Evolutionary conservation across 2,888 invertebrate species (phyloP).

Genomic region (Drosophila nigricruria): DNA sequence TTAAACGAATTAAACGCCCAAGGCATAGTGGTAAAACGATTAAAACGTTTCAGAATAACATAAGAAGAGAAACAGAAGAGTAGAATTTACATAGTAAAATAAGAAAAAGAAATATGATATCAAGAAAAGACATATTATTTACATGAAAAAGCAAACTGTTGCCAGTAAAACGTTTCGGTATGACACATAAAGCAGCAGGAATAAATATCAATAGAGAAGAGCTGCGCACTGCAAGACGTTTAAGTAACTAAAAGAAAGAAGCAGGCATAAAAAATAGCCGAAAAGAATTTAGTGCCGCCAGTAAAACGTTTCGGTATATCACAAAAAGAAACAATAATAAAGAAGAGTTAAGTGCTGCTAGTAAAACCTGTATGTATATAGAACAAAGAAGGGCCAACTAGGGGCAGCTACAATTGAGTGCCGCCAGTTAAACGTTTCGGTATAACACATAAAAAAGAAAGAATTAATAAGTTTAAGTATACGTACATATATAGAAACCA

Average conservation of each 20-base stretch:
- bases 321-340: background rate
- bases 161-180: background rate
- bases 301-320: background rate
- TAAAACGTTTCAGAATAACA: background rate
- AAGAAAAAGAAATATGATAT: background rate
- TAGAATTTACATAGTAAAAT: background rate
- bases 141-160: background rate
- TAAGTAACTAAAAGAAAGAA: background rate
- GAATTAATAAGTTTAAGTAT: background rate
- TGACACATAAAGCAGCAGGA: too few species aligned
- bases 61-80: background rate
- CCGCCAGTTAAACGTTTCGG: background rate
- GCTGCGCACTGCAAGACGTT: too few species aligned
- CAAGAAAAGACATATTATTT: background rate
- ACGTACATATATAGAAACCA: too few species aligned
- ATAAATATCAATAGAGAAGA: too few species aligned
- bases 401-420: background rate
- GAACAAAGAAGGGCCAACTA: background rate
- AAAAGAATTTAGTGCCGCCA: background rate
- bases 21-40: background rate
- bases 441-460: background rate
- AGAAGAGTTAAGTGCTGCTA: background rate
- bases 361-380: background rate
- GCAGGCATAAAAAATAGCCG: background rate
- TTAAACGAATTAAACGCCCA: background rate